A percentile compares a stretch with the other conserved stretches of the same genome.
Conservation (phyloP, 2,888 invertebrate genomes). For the Malthinus seriepunctatus region DNA sequence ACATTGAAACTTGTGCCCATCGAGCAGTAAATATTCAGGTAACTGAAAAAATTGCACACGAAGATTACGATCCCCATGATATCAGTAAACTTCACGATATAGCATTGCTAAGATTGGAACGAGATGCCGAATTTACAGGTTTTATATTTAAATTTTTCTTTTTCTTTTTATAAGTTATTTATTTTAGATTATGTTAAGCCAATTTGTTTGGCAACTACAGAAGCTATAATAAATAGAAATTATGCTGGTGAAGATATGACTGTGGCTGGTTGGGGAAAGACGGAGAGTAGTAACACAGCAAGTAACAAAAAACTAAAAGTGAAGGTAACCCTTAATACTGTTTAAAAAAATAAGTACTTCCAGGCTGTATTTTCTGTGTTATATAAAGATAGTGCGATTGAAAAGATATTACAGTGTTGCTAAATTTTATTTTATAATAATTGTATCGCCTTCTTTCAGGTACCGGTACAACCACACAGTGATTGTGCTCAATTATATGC, state of each 20-base stretch:
- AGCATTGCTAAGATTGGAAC: constrained; percentile 66
- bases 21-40: constrained; percentile 64
- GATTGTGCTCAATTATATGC: constrained; percentile 62
- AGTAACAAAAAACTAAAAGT: constrained; percentile 59
- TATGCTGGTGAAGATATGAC: constrained; percentile 56
- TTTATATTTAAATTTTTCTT: constrained; percentile 21
- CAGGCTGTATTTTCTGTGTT: too few relatives aligned
- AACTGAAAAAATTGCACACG: constrained; percentile 68
- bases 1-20: constrained; percentile 59
- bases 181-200: constrained; percentile 60
- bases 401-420: too few relatives aligned
- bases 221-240: constrained; percentile 45
- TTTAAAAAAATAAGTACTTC: too few relatives aligned
- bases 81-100: constrained; percentile 70
- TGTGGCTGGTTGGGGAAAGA: constrained; percentile 70
- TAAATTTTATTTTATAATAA: neutral
- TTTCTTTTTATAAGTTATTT: neutral
- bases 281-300: constrained; percentile 56
- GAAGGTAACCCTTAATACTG: constrained; percentile 39
- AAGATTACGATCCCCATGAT: constrained; percentile 62
- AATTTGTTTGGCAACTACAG: constrained; percentile 60
- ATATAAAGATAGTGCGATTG: too few relatives aligned
- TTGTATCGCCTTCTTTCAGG: constrained; percentile 38
- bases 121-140: constrained; percentile 61
- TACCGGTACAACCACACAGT: constrained; percentile 55